Evolutionary conservation across 1,140 invertebrate genomes (phyloP), one percentile per base, ranked within the genome.

Genomic region (Phthorimaea operculella): DNA sequence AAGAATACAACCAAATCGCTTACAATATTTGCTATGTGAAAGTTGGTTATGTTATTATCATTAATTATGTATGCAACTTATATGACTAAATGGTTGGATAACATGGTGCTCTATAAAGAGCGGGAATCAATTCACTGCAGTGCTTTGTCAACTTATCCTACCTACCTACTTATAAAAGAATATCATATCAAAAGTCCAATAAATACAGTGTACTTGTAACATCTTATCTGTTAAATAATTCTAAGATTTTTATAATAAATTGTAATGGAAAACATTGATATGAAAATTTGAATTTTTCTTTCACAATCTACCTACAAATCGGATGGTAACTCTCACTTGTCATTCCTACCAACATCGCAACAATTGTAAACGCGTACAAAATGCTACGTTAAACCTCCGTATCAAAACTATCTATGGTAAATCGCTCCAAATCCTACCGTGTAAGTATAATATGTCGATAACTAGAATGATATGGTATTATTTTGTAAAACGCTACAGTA

Each of bases 101-200:
- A 28, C 21, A 28, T 28, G 21, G 6, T n/a, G 21, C 21, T 28
- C 21, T 28, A 28, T 28, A 28, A 28, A 11, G 39, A 42, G 39
- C 11, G 59, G 66, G 65, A 54, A 33, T 80, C 75, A 81, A 81
- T 78, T 81, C 78, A 70, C 78, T 79, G 70, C 74, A 75, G 73
- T 81, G 78, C 78, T 28, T 14, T 45, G 51, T 51, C n/a, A 51
- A 18, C 11, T 28, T 28, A 21, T 39, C 11, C 21, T 28, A 21
- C 51, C 57, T 58, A 53, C 34, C 57, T 53, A 58, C 17, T 15
- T 39, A 4, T 9, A 39, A 39, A 39, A 39, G 36, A n/a, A 39
- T 39, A 39, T 39, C 1, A 4, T 6, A 28, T 28, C 21, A 28
- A 28, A 28, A 28, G 21, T 28, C 21, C 21, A 28, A 12, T 39